Conservation (phyloP, 1,140 invertebrate species). For the Hyphantria cunea region DNA sequence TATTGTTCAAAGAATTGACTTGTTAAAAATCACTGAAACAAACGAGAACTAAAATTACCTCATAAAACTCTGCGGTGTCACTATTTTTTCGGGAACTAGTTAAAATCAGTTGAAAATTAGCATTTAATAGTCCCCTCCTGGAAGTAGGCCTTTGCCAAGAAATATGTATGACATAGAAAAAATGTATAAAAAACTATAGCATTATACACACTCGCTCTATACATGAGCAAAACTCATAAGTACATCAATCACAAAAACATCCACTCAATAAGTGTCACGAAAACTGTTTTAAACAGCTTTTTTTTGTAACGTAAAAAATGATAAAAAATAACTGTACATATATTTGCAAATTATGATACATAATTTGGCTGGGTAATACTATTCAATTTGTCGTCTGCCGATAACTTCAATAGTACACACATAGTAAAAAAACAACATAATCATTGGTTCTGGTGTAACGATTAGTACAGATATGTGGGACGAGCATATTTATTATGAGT, state of each 20-base stretch:
- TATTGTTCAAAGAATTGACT: too few relatives aligned
- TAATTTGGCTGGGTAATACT: conserved; percentile 51
- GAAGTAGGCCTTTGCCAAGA: too few relatives aligned
- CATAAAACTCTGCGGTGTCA: too few relatives aligned
- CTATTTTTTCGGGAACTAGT: too few relatives aligned
- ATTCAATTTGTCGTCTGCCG: conserved; percentile 34
- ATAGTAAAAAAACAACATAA: conserved; percentile 48
- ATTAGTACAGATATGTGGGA: conserved; percentile 11
- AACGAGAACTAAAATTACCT: too few relatives aligned
- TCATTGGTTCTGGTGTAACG: conserved; percentile 47
- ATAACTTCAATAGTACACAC: conserved; percentile 29
- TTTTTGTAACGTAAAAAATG: conserved; percentile 15
- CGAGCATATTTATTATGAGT: too few relatives aligned
- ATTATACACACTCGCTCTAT: conserved; percentile 19
- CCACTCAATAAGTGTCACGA: conserved; percentile 3
- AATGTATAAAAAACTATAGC: conserved; percentile 18
- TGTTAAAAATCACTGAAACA: too few relatives aligned
- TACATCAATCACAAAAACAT: conserved; percentile 64
- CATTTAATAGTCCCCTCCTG: too few relatives aligned
- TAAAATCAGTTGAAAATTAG: too few relatives aligned
- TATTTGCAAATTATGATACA: conserved; percentile 41
- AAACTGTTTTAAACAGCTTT: conserved; percentile 27
- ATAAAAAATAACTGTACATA: conserved; percentile 32
- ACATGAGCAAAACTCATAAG: conserved; percentile 67
- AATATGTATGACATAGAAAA: background rate